phyloP scores from a whole-genome alignment of 2,797 vertebrate species.

The Spinus olivaceus region DNA sequence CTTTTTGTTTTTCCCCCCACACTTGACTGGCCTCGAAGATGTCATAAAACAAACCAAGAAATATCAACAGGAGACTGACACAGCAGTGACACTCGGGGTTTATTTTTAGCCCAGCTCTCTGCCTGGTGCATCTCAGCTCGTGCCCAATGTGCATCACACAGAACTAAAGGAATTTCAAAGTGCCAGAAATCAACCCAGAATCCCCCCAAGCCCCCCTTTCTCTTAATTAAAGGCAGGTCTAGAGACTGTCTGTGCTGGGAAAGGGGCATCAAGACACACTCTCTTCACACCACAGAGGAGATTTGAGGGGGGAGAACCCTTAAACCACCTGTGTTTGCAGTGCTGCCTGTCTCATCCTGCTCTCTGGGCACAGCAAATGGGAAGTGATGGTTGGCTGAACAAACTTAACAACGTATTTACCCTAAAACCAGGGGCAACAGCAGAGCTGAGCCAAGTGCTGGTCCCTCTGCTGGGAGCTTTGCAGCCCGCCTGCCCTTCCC shows the following conservation, averaged over 20 bases:
- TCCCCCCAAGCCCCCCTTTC: not conserved
- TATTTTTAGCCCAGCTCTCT: slow-evolving; percentile 32
- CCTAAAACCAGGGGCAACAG: not conserved
- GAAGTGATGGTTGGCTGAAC: not conserved
- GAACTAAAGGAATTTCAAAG: not conserved
- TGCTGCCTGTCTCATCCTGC: not conserved
- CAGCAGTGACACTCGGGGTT: not conserved
- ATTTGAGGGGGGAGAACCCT: not conserved
- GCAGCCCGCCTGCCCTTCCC: not conserved
- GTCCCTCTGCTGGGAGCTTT: not conserved
- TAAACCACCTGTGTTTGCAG: not conserved
- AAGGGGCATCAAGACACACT: accelerated
- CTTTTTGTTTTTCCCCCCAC: not conserved
- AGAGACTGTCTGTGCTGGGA: not conserved
- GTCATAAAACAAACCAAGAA: not conserved
- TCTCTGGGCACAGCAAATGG: not conserved
- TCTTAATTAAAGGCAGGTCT: not conserved
- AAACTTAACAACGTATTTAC: not conserved
- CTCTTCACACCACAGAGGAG: not conserved
- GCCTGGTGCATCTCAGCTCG: not conserved
- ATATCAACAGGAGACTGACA: not conserved
- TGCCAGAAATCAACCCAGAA: not conserved
- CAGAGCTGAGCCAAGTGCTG: not conserved
- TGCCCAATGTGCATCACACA: not conserved
- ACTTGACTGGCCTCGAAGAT: not conserved